These are phyloP conservation scores for Sarcophaga peregrina DNA, from an alignment of 1,140 invertebrate species.

Conservation along the genomic window DNA sequence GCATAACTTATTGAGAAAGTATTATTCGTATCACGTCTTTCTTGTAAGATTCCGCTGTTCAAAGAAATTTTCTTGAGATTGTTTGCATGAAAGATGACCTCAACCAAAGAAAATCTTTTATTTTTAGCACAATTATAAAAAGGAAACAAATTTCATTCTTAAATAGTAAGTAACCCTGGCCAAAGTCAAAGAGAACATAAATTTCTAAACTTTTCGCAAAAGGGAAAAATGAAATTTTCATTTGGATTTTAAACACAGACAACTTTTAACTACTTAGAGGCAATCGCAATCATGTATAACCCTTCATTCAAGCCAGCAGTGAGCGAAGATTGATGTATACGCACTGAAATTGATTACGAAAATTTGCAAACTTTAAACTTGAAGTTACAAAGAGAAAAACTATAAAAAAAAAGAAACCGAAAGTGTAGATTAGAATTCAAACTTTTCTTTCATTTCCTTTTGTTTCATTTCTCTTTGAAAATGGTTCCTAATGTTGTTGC, in stretches of 20 bases:
- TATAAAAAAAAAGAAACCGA: neutral
- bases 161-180: neutral
- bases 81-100: neutral
- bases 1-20: neutral
- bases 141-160: neutral
- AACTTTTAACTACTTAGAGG: neutral
- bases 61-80: neutral
- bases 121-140: constrained; percentile 5
- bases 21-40: neutral
- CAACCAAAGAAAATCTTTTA: neutral
- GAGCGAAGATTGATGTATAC: neutral
- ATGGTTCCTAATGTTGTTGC: no score
- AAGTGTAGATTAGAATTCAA: no score
- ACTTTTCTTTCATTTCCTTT: no score
- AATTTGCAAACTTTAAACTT: constrained; percentile 38
- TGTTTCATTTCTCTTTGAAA: no score
- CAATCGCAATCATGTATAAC: no score
- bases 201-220: constrained; percentile 6
- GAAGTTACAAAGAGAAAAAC: constrained; percentile 26
- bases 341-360: constrained; percentile 35
- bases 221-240: neutral
- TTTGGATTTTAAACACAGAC: neutral
- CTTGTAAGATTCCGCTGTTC: neutral
- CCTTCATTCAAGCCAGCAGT: no score
- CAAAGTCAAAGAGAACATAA: constrained; percentile 33